phyloP scores from a whole-genome alignment of 2,888 invertebrate species.

The Drosophila mimetica region DNA sequence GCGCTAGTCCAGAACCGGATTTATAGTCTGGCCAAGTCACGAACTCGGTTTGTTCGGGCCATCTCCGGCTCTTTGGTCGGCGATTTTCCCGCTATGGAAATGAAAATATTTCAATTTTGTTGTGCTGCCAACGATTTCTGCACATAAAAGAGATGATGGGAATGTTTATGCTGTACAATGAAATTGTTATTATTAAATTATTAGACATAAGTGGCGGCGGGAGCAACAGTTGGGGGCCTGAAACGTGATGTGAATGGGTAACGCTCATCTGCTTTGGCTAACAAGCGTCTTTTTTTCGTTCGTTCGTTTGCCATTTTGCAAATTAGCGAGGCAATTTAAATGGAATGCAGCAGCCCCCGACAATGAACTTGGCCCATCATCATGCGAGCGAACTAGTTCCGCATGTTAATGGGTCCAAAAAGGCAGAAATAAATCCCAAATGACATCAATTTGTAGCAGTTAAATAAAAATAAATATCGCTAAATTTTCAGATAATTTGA shows the following conservation, averaged over 20 bases:
- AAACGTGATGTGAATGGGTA: constrained; percentile 53
- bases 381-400: constrained; percentile 32
- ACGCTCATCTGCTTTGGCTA: constrained; percentile 44
- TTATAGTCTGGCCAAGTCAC: constrained; percentile 40
- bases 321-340: constrained; percentile 48
- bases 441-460: constrained; percentile 5
- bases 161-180: constrained; percentile 47
- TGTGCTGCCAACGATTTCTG: constrained; percentile 22
- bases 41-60: constrained; percentile 15
- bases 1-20: constrained; percentile 43
- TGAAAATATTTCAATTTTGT: constrained; percentile 34
- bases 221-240: constrained; percentile 22
- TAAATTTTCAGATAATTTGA: too few species aligned
- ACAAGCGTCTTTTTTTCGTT: constrained; percentile 27
- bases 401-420: constrained; percentile 16
- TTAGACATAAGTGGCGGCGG: constrained; percentile 41
- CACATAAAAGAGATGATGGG: constrained; percentile 47
- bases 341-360: constrained; percentile 28
- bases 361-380: constrained; percentile 16
- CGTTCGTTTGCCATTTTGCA: constrained; percentile 29
- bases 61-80: constrained; percentile 6
- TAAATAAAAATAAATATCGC: not conserved
- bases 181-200: constrained; percentile 51
- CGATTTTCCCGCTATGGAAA: constrained; percentile 18
- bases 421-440: constrained; percentile 7